phyloP scores from a whole-genome alignment of 2,797 vertebrate genomes.

The Onychomys arenicola region DNA sequence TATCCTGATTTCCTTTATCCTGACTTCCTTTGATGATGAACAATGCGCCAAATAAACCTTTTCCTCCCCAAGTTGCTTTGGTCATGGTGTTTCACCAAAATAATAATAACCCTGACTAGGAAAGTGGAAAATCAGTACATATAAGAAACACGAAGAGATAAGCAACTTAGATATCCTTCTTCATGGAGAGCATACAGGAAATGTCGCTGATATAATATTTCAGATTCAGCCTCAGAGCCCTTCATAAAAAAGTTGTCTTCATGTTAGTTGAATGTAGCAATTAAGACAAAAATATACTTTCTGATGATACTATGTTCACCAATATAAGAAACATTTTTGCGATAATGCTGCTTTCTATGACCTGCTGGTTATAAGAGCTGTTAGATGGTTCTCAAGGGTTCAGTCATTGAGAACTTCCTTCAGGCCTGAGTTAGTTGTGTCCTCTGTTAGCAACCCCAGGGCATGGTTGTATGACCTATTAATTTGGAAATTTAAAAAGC shows the following conservation, averaged over 20 bases:
- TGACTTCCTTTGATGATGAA: background rate
- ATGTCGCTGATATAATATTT: conserved; percentile 1
- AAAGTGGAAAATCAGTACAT: conserved; percentile 56
- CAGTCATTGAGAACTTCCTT: background rate
- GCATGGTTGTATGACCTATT: background rate
- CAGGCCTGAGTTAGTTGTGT: background rate
- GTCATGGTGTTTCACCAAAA: background rate
- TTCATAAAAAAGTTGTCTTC: background rate
- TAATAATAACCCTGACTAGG: background rate
- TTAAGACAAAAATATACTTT: background rate
- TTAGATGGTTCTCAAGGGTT: background rate
- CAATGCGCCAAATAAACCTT: background rate
- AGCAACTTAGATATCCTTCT: conserved; percentile 11
- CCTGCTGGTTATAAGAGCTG: background rate
- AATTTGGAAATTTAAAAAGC: background rate
- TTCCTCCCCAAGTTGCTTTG: background rate
- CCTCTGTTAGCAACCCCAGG: background rate
- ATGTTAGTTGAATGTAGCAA: background rate
- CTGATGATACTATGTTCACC: background rate
- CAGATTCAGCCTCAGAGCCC: background rate
- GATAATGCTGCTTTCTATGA: background rate
- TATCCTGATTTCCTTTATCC: background rate
- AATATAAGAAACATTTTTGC: background rate
- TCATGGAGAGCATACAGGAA: conserved; percentile 14
- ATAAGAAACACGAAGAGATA: conserved; percentile 4